Evolutionary conservation across 2,113 vertebrate species (phyloP), one percentile per base, ranked within the genome.

Genomic region (Potamarius usumacintae): DNA sequence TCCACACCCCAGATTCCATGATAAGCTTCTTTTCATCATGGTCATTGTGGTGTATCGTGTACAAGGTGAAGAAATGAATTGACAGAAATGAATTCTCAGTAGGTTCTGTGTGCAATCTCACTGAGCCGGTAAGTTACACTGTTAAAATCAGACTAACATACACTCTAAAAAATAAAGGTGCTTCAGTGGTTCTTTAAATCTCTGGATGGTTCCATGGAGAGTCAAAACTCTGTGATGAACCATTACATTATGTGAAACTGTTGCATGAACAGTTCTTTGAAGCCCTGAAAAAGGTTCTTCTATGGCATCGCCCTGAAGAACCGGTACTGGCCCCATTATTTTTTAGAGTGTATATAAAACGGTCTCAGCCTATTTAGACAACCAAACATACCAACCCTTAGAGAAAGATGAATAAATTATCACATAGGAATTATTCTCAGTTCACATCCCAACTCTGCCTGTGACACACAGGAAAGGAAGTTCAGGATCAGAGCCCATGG

Each of bases 1-100:
- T 52, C 25, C 22, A 83, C 8, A 48, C 27, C 14, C 22, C 42
- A 48, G 57, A 67, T 67, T 1, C 22, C 30, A 63, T 25, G 25
- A 67, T 83, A 83, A 83, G 7, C 25, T 11, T 67, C 25, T 17
- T 83, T 67, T 67, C 60, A 83, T 65, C 58, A 50, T 60, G 11
- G 20, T 65, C 30, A 60, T 0, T 30, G 52, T 80, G 25, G 25
- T 42, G 3, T 63, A 25, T 48, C 14, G 2, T 83, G 60, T 48
- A 34, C 12, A 62, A 30, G 55, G 53, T 80, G 53, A 57, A 78
- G 22, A 55, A 81, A 81, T 81, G 30, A 60, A 60, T 60, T 81
- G 42, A 42, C 42, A 78, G 50, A 55, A 81, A 81, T 81, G 30
- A 60, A 81, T 60, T 81, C 27, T 30, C 12, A 50, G 5, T 11